These are phyloP conservation scores for Isurus oxyrinchus DNA, from an alignment of 2,113 vertebrate species.

Conservation along the genomic window DNA sequence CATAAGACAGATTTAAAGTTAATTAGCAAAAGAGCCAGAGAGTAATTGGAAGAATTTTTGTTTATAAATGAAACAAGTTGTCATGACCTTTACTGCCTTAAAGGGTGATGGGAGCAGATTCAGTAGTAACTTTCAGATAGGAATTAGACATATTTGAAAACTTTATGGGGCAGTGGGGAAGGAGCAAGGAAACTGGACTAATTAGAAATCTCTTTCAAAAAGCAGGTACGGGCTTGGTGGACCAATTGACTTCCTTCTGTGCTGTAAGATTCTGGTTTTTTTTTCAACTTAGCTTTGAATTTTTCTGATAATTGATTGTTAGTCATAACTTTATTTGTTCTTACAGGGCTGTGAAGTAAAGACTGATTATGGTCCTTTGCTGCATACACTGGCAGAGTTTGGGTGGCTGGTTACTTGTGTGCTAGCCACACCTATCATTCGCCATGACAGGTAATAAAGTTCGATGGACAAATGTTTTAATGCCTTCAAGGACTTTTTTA, in stretches of 20 bases:
- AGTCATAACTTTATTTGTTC: background rate
- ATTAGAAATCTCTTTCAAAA: background rate
- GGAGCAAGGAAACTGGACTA: background rate
- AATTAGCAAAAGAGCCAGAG: background rate
- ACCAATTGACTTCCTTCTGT: background rate
- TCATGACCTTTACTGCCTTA: background rate
- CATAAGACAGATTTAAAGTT: background rate
- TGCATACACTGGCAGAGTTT: conserved; percentile 92
- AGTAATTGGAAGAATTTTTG: background rate
- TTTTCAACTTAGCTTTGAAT: background rate
- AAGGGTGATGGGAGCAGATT: background rate
- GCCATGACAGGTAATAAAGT: conserved; percentile 77
- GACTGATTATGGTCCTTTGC: conserved; percentile 86
- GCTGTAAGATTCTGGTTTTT: background rate
- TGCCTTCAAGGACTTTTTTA: background rate
- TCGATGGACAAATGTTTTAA: background rate
- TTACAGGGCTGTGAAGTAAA: conserved; percentile 80
- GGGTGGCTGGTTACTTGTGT: conserved; percentile 94
- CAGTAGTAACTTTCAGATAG: background rate
- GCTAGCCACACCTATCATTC: conserved; percentile 82
- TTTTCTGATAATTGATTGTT: background rate
- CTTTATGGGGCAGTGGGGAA: background rate
- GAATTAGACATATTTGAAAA: background rate
- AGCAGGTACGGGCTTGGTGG: too few species aligned
- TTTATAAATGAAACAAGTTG: background rate